Conservation (phyloP, 1,140 invertebrate species). For the Dolichoris vasculosae region DNA sequence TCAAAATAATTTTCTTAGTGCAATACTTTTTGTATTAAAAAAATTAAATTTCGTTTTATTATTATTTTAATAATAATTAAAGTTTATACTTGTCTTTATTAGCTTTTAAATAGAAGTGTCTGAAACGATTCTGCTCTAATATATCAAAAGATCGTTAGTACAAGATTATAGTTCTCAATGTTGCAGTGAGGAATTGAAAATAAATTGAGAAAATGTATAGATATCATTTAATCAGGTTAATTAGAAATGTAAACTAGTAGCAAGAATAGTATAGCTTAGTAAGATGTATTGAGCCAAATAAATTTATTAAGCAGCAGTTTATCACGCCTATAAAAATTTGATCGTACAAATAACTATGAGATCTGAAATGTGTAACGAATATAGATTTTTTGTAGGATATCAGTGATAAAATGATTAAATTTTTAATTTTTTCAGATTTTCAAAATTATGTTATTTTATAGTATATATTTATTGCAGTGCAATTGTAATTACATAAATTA, state of each 20-base stretch:
- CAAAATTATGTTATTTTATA: too few species aligned
- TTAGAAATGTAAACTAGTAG: conserved; percentile 11
- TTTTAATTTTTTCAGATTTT: background rate
- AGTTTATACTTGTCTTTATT: background rate
- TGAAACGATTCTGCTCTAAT: background rate
- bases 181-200: conserved; percentile 1
- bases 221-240: conserved; percentile 45
- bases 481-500: too few species aligned
- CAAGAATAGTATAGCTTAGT: background rate
- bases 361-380: too few species aligned
- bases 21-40: too few species aligned
- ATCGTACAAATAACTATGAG: background rate
- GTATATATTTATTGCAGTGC: too few species aligned
- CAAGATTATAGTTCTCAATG: background rate
- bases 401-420: background rate
- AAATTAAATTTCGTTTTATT: too few species aligned
- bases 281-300: background rate
- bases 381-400: background rate
- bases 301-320: background rate
- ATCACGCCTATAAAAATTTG: background rate
- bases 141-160: background rate
- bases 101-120: background rate
- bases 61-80: too few species aligned
- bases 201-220: conserved; percentile 42
- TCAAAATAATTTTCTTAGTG: too few species aligned